phyloP scores from a whole-genome alignment of 2,113 vertebrate genomes.

The Ifrita kowaldi region DNA sequence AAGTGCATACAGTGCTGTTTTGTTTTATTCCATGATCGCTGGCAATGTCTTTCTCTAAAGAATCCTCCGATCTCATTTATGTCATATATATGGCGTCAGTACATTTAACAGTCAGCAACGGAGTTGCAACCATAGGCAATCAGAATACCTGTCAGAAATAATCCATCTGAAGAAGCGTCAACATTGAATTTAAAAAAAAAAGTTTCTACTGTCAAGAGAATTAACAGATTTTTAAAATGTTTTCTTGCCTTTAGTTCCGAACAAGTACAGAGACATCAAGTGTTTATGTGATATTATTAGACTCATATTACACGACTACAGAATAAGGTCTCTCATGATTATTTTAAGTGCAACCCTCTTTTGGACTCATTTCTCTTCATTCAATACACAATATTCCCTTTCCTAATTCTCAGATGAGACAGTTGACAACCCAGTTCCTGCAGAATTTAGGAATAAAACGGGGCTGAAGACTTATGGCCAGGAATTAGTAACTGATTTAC shows the following conservation, averaged over 20 bases:
- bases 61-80: not conserved
- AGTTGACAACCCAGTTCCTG: not conserved
- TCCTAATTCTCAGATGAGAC: not conserved
- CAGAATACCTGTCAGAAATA: not conserved
- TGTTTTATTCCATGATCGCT: not conserved
- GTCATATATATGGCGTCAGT: not conserved
- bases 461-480: not conserved
- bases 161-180: not conserved
- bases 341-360: not conserved
- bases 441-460: not conserved
- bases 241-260: not conserved
- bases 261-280: not conserved
- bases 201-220: not conserved
- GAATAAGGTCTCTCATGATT: not conserved
- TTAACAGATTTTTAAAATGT: not conserved
- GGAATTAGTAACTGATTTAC: not conserved
- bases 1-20: not conserved
- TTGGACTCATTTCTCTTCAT: not conserved
- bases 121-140: not conserved
- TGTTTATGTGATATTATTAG: not conserved
- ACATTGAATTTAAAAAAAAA: not conserved
- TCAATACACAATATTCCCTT: not conserved
- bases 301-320: not conserved
- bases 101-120: not conserved
- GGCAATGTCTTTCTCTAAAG: not conserved